Evolutionary conservation across 1,140 invertebrate genomes (phyloP), one percentile per base, ranked within the genome.

Genomic region (Plutomurus gul): DNA sequence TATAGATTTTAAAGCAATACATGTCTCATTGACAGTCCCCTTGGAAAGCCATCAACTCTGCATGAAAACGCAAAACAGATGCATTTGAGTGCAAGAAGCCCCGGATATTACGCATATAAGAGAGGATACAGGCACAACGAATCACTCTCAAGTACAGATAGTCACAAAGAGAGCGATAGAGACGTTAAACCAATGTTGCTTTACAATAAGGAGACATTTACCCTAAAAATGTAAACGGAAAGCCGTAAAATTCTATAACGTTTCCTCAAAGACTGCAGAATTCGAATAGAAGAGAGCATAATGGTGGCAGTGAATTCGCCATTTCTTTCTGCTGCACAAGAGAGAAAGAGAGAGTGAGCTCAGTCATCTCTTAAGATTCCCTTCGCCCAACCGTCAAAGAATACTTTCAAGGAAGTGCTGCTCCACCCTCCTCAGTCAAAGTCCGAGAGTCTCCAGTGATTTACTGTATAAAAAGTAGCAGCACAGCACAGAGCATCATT

Each of bases 31-130:
- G 70, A 72, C 36, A 72, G 70, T n/a, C n/a, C 36, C 39, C 18
- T 72, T 72, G 40, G 70, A 40, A 18, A 72, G 36, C 36, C 39
- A 72, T 72, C 70, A 72, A 72, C 40, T 72, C 18, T 25, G 5
- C 16, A 72, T 72, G 70, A 72, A 72, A 72, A 39, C 22, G 7
- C n/a, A 40, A 72, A 72, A 72, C 70, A 72, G 70, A 72, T 72
- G 70, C 70, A 40, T 20, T 18, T 72, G 56, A 65, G 30, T 65
- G 27, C 56, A 65, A 33, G 18, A 30, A n/a, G n/a, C n/a, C n/a
- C 47, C 56, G 27, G 56, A 65, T 65, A 65, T 65, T 65, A 65
- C 36, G 56, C 13, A 65, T 65, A 30, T 30, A 65, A 6, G 56
- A 65, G 56, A 16, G 30, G 7, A 60, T 65, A 33, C 4, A 11